A percentile compares a stretch with the other conserved stretches of the same genome.
phyloP scores from a whole-genome alignment of 2,113 vertebrate species.

The Donacobius atricapilla region DNA sequence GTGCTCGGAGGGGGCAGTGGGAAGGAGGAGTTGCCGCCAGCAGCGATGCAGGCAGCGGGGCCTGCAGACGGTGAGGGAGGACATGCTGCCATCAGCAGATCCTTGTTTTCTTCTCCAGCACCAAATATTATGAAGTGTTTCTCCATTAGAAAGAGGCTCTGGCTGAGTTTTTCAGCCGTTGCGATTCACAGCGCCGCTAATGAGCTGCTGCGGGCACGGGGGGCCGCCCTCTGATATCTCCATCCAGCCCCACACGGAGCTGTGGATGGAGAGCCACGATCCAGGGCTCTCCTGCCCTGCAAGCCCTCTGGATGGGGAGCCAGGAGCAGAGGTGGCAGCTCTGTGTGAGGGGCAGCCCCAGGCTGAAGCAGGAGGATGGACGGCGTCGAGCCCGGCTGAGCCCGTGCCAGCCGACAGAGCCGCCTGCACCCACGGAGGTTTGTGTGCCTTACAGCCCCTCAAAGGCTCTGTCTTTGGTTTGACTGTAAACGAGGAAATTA shows the following conservation, averaged over 20 bases:
- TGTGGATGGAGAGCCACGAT: accelerated
- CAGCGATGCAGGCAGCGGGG: neutral
- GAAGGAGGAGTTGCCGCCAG: neutral
- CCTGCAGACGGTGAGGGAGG: neutral
- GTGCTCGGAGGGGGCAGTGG: neutral
- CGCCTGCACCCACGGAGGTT: neutral
- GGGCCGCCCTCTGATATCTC: neutral
- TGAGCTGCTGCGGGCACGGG: neutral
- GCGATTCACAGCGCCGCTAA: slow-evolving; percentile 14
- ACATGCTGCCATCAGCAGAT: neutral
- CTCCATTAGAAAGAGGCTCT: neutral
- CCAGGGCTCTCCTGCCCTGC: neutral
- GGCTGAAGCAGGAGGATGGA: accelerated
- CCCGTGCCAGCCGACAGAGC: accelerated
- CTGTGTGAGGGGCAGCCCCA: neutral
- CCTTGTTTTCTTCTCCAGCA: slow-evolving; percentile 31
- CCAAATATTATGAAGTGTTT: slow-evolving; percentile 64
- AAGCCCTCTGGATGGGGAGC: neutral
- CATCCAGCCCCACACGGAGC: neutral
- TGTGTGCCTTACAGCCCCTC: neutral
- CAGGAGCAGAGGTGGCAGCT: neutral
- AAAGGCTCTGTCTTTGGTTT: neutral
- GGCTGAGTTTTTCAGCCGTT: slow-evolving; percentile 12
- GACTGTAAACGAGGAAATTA: slow-evolving; percentile 41
- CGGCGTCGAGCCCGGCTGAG: accelerated